These are phyloP conservation scores for Dipodomys spectabilis DNA, from an alignment of 2,113 vertebrate genomes.

Conservation along the genomic window DNA sequence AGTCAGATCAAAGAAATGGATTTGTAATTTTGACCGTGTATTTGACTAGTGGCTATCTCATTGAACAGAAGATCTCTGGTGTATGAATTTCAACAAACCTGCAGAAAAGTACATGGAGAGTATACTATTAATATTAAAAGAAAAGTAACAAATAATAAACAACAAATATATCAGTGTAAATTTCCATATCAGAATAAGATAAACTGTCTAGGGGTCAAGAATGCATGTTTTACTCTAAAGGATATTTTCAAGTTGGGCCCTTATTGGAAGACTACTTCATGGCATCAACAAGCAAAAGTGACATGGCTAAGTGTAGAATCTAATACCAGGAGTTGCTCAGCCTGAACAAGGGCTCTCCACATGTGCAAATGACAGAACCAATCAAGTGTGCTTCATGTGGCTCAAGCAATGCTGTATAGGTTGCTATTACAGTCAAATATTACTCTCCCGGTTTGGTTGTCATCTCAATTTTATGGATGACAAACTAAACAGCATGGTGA, in stretches of 20 bases:
- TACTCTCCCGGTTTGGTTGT: slow-evolving; percentile 53
- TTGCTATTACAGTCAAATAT: slow-evolving; percentile 41
- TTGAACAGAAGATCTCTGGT: background rate
- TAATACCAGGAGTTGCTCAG: background rate
- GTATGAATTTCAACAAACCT: background rate
- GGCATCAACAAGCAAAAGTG: background rate
- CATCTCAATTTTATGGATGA: slow-evolving; percentile 62
- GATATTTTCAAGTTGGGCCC: background rate
- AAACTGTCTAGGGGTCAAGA: background rate
- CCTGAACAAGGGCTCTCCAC: slow-evolving; percentile 1
- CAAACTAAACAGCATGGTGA: slow-evolving; percentile 47
- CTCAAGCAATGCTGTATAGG: background rate
- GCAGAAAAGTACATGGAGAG: background rate
- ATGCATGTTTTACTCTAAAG: background rate
- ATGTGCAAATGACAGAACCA: background rate
- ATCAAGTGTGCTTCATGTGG: background rate
- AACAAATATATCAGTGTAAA: background rate
- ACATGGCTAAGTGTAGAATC: background rate
- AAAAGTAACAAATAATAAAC: background rate
- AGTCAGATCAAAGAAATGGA: background rate
- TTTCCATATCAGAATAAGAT: background rate
- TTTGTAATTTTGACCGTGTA: background rate
- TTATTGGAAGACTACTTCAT: background rate
- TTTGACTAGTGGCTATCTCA: background rate
- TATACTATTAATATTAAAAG: background rate